Base-by-base conservation (phyloP, 2,113 vertebrate genomes). In the Chauna torquata region DNA sequence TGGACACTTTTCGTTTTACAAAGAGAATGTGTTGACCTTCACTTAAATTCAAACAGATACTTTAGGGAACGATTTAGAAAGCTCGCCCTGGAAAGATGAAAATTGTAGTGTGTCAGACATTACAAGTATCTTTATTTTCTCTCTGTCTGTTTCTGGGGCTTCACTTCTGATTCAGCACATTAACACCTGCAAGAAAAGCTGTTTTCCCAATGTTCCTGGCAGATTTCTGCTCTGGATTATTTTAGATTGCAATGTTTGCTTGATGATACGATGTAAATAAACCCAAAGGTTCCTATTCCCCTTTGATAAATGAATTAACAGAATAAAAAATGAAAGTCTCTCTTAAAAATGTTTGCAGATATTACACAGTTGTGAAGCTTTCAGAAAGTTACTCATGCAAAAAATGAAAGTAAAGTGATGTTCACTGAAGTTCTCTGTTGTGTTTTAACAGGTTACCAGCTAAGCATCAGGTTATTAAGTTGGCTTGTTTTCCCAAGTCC, bases 291-390 rank as follows among this genome's bases (percentile, higher is more conserved):
- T 94, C 90, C 82, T 52, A 81, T 91, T 70, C 61, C 58, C 49
- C 32, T 92, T 82, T 96, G 97, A 76, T 89, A 87, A 94, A 79
- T 24, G 87, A 92, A 94, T 93, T 94, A 94, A 92, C 58, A 47
- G 74, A 94, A 87, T 58, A 76, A 96, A 94, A 95, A 82, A 94
- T n/a, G 78, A 91, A 95, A 17, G 18, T 30, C 23, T 27, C 69
- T 83, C 81, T 82, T 88, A 62, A 71, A 86, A 80, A 62, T 59
- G 65, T 87, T 89, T 91, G 81, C 88, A 80, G 68, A 80, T 40
- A 38, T 70, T 42, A 32, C 3, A 5, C 49, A 74, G 45, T 71
- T 38, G 34, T 69, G 85, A 81, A 87, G 62, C 58, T 84, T 87
- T 76, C 64, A 85, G 75, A 65, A 80, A 36, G 61, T 45, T 92